Percentiles rank a stretch among this genome's conserved stretches.
Evolutionary conservation across 2,797 vertebrate genomes (phyloP).

Genomic region (Gymnopithys bicolor): DNA sequence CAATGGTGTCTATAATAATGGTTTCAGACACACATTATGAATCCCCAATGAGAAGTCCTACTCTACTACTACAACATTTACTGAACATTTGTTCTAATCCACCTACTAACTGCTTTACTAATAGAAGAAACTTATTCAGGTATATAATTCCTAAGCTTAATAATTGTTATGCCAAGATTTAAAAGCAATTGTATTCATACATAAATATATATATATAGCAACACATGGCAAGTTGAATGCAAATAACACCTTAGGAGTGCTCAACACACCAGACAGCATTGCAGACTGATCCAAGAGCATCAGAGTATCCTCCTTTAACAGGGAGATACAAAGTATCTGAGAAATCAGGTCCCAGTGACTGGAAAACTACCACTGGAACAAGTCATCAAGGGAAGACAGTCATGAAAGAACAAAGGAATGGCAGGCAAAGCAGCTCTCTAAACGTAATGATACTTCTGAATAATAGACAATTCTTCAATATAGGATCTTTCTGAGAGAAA

Average conservation of each 20-base stretch:
- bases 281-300: background rate
- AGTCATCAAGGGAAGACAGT: background rate
- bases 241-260: background rate
- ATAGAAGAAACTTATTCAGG: background rate
- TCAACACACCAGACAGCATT: background rate
- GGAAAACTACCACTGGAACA: background rate
- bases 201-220: background rate
- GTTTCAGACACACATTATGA: background rate
- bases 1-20: background rate
- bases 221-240: background rate
- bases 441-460: background rate
- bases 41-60: background rate
- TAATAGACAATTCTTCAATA: rapidly evolving
- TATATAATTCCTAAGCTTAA: background rate
- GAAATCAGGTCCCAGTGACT: background rate
- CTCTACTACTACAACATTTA: background rate
- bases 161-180: conserved; percentile 1
- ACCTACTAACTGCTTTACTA: background rate
- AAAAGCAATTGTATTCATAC: background rate
- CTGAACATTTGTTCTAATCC: background rate
- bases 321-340: background rate
- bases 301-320: background rate
- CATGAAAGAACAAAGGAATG: background rate
- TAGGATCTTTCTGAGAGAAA: background rate
- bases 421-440: background rate